Evolutionary conservation across 2,888 invertebrate genomes (phyloP).

Genomic region (Tholera decimalis): DNA sequence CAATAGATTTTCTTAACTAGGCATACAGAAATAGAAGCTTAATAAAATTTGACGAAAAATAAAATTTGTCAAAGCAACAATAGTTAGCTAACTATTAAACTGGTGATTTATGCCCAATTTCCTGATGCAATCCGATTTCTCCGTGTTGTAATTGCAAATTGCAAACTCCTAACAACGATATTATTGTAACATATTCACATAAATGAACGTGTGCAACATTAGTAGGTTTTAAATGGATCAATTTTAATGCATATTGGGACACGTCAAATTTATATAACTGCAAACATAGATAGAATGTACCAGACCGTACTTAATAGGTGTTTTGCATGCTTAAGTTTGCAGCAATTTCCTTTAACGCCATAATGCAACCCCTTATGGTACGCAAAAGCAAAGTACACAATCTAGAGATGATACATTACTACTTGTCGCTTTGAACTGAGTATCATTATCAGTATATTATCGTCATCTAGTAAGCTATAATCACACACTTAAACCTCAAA

Average conservation of each 20-base stretch:
- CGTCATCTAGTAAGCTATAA: no score
- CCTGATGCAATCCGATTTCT: constrained; percentile 46
- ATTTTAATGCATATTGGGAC: constrained; percentile 30
- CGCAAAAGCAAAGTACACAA: no score
- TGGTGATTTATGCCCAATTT: constrained; percentile 49
- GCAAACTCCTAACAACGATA: constrained; percentile 19
- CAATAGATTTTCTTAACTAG: not conserved
- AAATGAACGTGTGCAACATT: constrained; percentile 24
- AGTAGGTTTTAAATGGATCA: constrained; percentile 23
- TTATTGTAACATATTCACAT: constrained; percentile 42
- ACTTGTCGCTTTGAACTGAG: no score
- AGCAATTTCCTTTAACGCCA: no score
- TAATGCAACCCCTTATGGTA: no score
- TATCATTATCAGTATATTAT: no score
- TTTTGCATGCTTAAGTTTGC: not conserved
- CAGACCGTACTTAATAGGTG: not conserved
- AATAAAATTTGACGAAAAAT: not conserved
- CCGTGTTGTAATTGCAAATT: constrained; percentile 29
- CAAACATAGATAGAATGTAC: not conserved
- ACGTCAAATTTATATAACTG: constrained; percentile 17
- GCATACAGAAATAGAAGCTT: not conserved
- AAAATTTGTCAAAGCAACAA: constrained; percentile 13
- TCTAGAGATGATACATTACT: no score
- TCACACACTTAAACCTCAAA: no score
- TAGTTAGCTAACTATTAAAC: constrained; percentile 4